phyloP scores from a whole-genome alignment of 2,113 vertebrate species.

The Cynoglossus semilaevis region DNA sequence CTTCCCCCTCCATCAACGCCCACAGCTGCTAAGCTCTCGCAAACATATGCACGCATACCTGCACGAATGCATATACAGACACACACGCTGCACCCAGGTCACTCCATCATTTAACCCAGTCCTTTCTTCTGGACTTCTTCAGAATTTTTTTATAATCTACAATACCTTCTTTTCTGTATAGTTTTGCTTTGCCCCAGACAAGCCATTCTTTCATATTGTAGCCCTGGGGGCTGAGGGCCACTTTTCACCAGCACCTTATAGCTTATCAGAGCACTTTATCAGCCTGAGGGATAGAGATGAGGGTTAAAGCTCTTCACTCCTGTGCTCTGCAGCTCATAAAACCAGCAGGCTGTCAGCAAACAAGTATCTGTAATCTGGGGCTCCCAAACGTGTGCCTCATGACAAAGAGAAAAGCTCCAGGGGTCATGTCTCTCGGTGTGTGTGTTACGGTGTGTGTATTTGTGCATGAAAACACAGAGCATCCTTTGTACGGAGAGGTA shows the following conservation, averaged over 20 bases:
- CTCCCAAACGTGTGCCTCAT: conserved; percentile 47
- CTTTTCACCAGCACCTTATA: conserved; percentile 75
- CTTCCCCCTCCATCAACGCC: conserved; percentile 35
- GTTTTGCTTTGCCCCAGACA: conserved; percentile 75
- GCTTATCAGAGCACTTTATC: conserved; percentile 99
- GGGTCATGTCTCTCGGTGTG: conserved; percentile 49
- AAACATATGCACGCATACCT: conserved; percentile 27
- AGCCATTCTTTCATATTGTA: conserved; percentile 83
- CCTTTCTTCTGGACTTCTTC: conserved; percentile 41
- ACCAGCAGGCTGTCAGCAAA: conserved; percentile 74
- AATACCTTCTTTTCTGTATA: conserved; percentile 49
- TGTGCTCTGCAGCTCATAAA: conserved; percentile 67
- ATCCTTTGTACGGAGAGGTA: conserved; percentile 70
- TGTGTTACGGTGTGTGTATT: conserved; percentile 7
- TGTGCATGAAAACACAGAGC: conserved; percentile 69
- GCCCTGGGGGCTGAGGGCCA: conserved; percentile 75
- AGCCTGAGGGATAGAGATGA: conserved; percentile 85
- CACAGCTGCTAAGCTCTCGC: conserved; percentile 64
- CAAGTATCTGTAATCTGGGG: conserved; percentile 83
- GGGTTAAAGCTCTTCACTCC: conserved; percentile 85
- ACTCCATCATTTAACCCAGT: conserved; percentile 51
- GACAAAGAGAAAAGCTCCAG: conserved; percentile 42
- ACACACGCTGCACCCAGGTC: conserved; percentile 31
- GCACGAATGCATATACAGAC: conserved; percentile 23
- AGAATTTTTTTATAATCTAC: conserved; percentile 33